Evolutionary conservation across 2,113 vertebrate genomes (phyloP), one percentile per base, ranked within the genome.

Genomic region (Trogon melanurus): DNA sequence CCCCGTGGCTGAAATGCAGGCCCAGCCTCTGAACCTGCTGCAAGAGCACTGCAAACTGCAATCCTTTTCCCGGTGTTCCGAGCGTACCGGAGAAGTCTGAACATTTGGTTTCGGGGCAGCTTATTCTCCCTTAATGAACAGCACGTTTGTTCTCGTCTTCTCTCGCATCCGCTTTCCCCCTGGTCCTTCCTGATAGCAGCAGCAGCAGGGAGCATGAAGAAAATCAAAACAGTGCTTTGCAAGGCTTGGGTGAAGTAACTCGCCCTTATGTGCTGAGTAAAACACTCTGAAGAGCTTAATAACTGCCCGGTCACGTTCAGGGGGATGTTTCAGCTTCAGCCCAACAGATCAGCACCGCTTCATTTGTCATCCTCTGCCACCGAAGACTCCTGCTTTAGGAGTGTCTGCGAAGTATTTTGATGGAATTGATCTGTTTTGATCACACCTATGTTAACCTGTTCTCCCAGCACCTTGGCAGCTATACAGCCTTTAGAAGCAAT

Each of bases 41-140:
- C 25, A 1, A 5, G 11, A 2, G 22, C 17, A 0, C 53, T 2
- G 29, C 25, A 0, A 1, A 0, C 38, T 10, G 34, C n/a, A 0
- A 0, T 1, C 19, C 0, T 3, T 27, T 5, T 5, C 13, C 25
- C 22, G 11, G 8, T 1, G 25, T 13, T 26, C 26, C 22, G 1
- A 25, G 21, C 4, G 15, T 4, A 6, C 21, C 36, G 13, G 25
- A 7, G n/a, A 18, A 5, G 21, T 3, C 32, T 1, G 60, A 9
- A 48, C 44, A 2, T 16, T 38, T 21, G 60, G 27, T 47, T 34
- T 70, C 16, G 9, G n/a, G 1, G 6, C 65, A 1, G 17, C 27
- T 18, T 15, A 4, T 14, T 1, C 66, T 44, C 36, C 26, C 5
- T 22, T 4, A 3, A 5, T 0, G 25, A 73, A 9, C 23, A 2